A percentile compares a stretch with the other conserved stretches of the same genome.
These are phyloP conservation scores for Sipha maydis DNA, from an alignment of 2,888 invertebrate genomes.

Conservation along the genomic window DNA sequence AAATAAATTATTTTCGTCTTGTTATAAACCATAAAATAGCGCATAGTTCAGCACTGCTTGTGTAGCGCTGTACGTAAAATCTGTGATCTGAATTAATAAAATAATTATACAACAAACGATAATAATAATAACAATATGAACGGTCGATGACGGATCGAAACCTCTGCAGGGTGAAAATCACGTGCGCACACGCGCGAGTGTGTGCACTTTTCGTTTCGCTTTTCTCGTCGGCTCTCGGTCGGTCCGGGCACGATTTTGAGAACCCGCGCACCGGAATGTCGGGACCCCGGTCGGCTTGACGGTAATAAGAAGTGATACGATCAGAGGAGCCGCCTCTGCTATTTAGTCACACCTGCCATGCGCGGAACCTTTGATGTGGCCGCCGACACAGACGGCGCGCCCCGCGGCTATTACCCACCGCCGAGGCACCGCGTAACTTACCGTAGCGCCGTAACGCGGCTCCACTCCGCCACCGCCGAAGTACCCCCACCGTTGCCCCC, in stretches of 20 bases:
- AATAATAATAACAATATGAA: too few species aligned
- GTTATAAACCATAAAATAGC: too few species aligned
- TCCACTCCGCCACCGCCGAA: constrained; percentile 29
- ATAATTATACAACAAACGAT: too few species aligned
- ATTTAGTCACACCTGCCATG: constrained; percentile 64
- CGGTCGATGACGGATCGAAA: too few species aligned
- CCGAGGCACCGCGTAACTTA: constrained; percentile 62
- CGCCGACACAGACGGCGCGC: constrained; percentile 63
- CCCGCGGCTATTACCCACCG: constrained; percentile 63
- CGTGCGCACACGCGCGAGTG: background rate
- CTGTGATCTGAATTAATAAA: too few species aligned
- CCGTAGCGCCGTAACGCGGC: constrained; percentile 63
- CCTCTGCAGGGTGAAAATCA: background rate
- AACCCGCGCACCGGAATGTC: constrained; percentile 60
- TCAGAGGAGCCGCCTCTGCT: constrained; percentile 64
- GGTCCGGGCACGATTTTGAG: constrained; percentile 41
- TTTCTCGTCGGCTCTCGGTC: too few species aligned
- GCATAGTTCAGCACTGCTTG: too few species aligned
- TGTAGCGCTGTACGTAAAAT: too few species aligned
- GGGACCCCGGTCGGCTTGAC: constrained; percentile 60
- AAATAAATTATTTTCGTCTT: too few species aligned
- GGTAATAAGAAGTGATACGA: constrained; percentile 64
- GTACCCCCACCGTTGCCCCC: background rate
- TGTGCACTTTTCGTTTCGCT: too few species aligned
- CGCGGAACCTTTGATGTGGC: constrained; percentile 64